Evolutionary conservation across 2,113 vertebrate genomes (phyloP).

Genomic region (Pogona vitticeps): DNA sequence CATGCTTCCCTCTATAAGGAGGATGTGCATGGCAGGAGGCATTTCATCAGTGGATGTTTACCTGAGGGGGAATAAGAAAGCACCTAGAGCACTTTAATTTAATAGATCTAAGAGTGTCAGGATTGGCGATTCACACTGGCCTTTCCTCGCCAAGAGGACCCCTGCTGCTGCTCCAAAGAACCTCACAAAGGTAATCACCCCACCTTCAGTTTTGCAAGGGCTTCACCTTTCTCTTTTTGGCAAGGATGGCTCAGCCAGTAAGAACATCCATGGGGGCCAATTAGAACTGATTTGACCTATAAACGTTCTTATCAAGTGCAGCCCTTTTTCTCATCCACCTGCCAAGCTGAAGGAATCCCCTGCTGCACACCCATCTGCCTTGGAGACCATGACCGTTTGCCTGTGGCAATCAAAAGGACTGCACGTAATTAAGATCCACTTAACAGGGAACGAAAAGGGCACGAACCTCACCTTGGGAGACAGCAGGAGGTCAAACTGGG

Average conservation of each 20-base stretch:
- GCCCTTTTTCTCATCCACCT: background rate
- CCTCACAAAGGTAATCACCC: too few relatives aligned
- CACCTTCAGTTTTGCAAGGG: too few relatives aligned
- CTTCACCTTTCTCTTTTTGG: rapidly evolving
- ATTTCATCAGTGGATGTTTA: too few relatives aligned
- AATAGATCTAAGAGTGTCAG: too few relatives aligned
- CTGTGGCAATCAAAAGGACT: background rate
- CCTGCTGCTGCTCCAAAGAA: too few relatives aligned
- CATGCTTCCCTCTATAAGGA: too few relatives aligned
- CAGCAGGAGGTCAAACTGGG: slow-evolving; percentile 82
- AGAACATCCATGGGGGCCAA: rapidly evolving
- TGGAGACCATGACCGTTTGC: rapidly evolving
- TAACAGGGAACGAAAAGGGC: background rate
- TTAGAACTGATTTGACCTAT: background rate
- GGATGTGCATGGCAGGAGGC: too few relatives aligned
- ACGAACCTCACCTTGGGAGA: slow-evolving; percentile 78
- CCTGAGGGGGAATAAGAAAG: too few relatives aligned
- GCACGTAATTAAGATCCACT: background rate
- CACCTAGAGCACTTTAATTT: too few relatives aligned
- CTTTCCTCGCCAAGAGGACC: too few relatives aligned
- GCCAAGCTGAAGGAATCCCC: background rate
- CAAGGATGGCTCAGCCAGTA: background rate
- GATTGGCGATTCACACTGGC: too few relatives aligned
- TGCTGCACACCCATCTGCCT: background rate
- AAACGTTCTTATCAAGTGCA: background rate